Evolutionary conservation across 2,797 vertebrate species (phyloP).

Genomic region (Cirrhinus molitorella): DNA sequence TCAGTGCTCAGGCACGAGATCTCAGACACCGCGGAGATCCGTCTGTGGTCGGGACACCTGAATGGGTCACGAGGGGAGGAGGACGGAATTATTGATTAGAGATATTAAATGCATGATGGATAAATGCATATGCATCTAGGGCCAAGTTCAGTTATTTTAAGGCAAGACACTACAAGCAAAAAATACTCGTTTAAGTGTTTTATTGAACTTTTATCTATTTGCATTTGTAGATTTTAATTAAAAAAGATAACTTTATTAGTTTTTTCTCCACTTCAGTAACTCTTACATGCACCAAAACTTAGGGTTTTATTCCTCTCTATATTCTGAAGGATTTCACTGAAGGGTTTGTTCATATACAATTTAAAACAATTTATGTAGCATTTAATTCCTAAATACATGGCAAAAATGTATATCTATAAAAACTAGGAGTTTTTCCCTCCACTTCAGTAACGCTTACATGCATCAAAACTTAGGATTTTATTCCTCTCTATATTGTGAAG

Average conservation of each 20-base stretch:
- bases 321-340: neutral
- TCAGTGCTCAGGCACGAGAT: neutral
- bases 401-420: neutral
- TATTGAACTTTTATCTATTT: neutral
- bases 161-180: neutral
- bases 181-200: neutral
- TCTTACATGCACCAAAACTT: neutral
- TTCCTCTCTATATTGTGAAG: neutral
- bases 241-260: neutral
- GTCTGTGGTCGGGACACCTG: slow-evolving; percentile 56
- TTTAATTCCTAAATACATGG: neutral
- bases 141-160: neutral
- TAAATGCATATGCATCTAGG: neutral
- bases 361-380: neutral
- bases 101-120: neutral
- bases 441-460: neutral
- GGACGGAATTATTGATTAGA: neutral
- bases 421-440: neutral
- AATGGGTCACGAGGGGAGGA: slow-evolving; percentile 1
- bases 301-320: neutral
- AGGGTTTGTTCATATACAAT: neutral
- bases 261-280: neutral
- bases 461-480: neutral
- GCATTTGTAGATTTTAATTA: neutral
- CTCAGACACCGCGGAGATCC: slow-evolving; percentile 61